These are phyloP conservation scores for Chanos chanos DNA, from an alignment of 2,797 vertebrate genomes.

Conservation along the genomic window DNA sequence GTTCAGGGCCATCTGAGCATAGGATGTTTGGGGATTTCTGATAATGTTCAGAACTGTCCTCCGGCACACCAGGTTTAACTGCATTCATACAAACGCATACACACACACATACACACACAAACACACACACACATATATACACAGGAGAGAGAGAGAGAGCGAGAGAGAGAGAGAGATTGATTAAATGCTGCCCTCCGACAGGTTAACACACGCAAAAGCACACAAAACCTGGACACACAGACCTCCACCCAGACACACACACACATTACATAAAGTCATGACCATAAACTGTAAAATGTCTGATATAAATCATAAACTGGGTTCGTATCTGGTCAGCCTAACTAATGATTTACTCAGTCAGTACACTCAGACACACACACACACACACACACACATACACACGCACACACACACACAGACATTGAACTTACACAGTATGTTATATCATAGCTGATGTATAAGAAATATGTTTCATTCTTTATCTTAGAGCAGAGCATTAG, in stretches of 20 bases:
- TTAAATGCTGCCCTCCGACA: too few relatives aligned
- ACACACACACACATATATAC: neutral
- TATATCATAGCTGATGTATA: neutral
- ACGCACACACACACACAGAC: neutral
- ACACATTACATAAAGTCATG: slow-evolving; percentile 8
- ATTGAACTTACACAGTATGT: neutral
- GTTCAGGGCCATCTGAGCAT: slow-evolving; percentile 70
- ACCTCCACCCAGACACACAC: slow-evolving; percentile 4
- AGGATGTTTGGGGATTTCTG: slow-evolving; percentile 79
- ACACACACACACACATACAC: neutral
- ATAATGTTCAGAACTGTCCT: slow-evolving; percentile 64
- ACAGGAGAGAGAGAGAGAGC: too few relatives aligned
- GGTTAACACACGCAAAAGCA: neutral
- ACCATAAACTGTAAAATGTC: too few relatives aligned
- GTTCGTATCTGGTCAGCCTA: too few relatives aligned
- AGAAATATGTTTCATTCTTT: neutral
- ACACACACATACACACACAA: neutral
- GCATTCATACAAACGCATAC: neutral
- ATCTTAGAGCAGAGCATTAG: too few relatives aligned
- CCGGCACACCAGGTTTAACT: slow-evolving; percentile 69
- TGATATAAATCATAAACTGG: too few relatives aligned
- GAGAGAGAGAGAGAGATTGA: too few relatives aligned
- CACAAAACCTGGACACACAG: neutral
- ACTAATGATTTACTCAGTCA: too few relatives aligned
- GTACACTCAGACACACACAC: neutral